Base-by-base conservation (phyloP, 2,888 invertebrate species). In the Nycteola revayana region DNA sequence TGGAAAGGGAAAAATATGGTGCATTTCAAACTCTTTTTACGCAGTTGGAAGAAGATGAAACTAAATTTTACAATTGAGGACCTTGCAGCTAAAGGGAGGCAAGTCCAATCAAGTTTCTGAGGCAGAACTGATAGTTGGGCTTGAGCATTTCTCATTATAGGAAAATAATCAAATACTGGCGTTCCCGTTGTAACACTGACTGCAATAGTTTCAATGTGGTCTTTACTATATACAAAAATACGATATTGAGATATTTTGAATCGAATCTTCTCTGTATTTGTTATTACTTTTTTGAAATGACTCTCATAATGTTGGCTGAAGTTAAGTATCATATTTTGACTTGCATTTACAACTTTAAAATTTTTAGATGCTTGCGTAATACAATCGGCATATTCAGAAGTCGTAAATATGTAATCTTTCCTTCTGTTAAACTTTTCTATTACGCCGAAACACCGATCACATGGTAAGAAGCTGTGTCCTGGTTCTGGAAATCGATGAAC, bases 101-200 rank as follows among this genome's bases (percentile, higher is more conserved):
- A n/a, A n/a, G n/a, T n/a, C n/a, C n/a, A n/a, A n/a, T n/a, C n/a
- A n/a, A n/a, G 30, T 27, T 27, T 36, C 27, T 36, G 23, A 31
- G 31, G 36, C 23, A 26, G 26, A 32, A 36, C 28, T 11, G 36
- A 31, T 32, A 36, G 20, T 2, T 36, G 7, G 29, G 33, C 33
- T 29, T 37, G 21, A 32, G 10, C 30, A 30, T 35, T 35, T 30
- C 30, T 35, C 35, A 35, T 35, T 35, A 29, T 35, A 5, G 23
- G 14, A 32, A 37, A 37, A 37, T 37, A 37, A 25, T 37, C 37
- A 25, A 37, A 37, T 22, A 37, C 32, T n/a, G 28, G 37, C 25
- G 25, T 37, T 32, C 30, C 30, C 9, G 36, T 36, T 25, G 28
- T 25, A 34, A 28, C 28, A 34, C 34, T 34, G 21, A 34, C 34